Base-by-base conservation (phyloP, 2,888 invertebrate species). In the Chloroclystis v-ata region DNA sequence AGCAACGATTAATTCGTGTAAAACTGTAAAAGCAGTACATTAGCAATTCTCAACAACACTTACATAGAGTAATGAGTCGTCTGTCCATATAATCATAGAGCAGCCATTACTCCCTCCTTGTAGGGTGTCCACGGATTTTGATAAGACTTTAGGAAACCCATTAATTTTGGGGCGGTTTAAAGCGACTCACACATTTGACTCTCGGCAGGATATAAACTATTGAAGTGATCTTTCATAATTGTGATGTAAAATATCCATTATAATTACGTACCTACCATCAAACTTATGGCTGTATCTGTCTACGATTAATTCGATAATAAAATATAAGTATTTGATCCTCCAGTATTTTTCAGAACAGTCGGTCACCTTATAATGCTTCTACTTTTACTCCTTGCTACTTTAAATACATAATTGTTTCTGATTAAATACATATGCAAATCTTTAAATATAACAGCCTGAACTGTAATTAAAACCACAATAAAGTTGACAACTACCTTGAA, bases 11-110 rank as follows among this genome's bases (percentile, higher is more conserved):
- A 82, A 84, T 83, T 81, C 75, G 77, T 72, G 78, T 80, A 83
- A 82, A 82, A 82, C 77, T 82, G 72, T 64, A 74, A 70, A 74
- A 79, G 77, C 70, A 73, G 68, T 66, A 75, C 83, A 85, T 86
- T 85, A 86, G 83, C 83, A 81, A 85, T 83, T 85, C 83, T 75
- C 78, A 83, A 84, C 84, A 83, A 85, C 86, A 86, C 86, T 87
- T 86, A 84, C 78, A 77, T 72, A 67, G 81, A 81, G 84, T 86
- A 87, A 86, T 82, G 86, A 82, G 82, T 86, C 85, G 82, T 82
- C 86, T 85, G 86, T 87, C 86, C 86, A 85, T 86, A 86, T 87
- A 86, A 86, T 86, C 86, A 86, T 87, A 86, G 84, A 84, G 81
- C 84, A 76, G 73, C 79, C 78, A 84, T 84, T 83, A 82, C 80